Base-by-base conservation (phyloP, 2,113 vertebrate species). In the Carettochelys insculpta region DNA sequence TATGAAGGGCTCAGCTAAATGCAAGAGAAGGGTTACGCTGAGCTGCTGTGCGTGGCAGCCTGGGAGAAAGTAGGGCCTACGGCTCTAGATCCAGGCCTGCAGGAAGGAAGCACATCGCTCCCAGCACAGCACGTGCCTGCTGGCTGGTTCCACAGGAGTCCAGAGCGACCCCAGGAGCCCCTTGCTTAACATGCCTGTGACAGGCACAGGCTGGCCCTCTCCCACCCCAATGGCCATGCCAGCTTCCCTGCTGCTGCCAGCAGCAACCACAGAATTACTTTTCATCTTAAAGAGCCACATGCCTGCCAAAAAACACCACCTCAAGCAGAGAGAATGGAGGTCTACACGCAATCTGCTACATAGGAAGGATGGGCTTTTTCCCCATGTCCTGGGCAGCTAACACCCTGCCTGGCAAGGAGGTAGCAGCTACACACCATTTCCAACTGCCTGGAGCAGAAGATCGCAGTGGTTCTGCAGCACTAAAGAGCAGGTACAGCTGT, bases 231-330 rank as follows among this genome's bases (percentile, higher is more conserved):
- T n/a, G n/a, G n/a, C n/a, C n/a, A n/a, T n/a, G n/a, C 6, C 48
- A 38, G 29, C n/a, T 22, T 82, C 54, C 73, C 65, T 19, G 1
- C 1, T 45, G 9, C 50, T 73, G 61, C 83, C 48, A 83, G 80
- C 77, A 75, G 61, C 61, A 77, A n/a, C n/a, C n/a, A 85, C 48
- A 91, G 89, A 81, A 87, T 65, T 47, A 81, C 82, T 88, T 84
- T 77, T 77, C 71, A 77, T 81, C 11, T 85, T 65, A 34, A 81
- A 85, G 80, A 79, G 53, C 51, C 20, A 43, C 43, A 14, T 19
- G 38, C 54, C 54, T 68, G 89, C 89, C 83, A 82, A 77, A 54
- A 77, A 54, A 77, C 86, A 86, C 68, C 3, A 77, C 75, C 58
- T 22, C 61, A 68, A 82, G 47, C 83, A 86, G 83, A 81, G 61